Conservation (phyloP, 2,113 vertebrate genomes). For the Pavo muticus region DNA sequence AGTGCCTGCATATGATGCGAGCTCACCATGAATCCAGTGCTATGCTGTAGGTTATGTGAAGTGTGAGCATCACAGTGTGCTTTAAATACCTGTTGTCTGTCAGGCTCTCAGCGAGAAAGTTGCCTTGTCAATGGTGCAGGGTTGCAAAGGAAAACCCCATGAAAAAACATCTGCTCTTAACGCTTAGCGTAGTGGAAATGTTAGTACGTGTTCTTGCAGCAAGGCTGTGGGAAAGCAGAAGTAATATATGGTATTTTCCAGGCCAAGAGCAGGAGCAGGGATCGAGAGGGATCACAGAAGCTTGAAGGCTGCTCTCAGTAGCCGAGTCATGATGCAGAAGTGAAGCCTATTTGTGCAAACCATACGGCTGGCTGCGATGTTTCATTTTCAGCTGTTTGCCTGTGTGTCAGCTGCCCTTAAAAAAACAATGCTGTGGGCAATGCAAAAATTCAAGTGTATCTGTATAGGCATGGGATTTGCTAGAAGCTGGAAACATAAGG, state of each 20-base stretch:
- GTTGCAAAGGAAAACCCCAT: not conserved
- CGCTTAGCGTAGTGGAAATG: accelerated
- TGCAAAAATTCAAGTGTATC: not conserved
- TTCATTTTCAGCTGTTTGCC: not conserved
- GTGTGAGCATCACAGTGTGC: not conserved
- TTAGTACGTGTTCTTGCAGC: not conserved
- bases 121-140: too few species aligned
- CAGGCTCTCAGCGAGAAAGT: not conserved
- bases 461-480: not conserved
- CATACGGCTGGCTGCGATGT: not conserved
- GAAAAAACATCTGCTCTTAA: not conserved
- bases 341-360: not conserved
- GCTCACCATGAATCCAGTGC: not conserved
- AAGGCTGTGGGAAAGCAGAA: not conserved
- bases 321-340: not conserved
- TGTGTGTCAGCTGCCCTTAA: not conserved
- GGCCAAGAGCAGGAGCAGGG: not conserved
- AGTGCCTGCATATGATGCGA: not conserved
- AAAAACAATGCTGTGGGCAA: not conserved
- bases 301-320: not conserved
- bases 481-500: not conserved
- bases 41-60: accelerated
- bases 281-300: not conserved
- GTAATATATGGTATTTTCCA: accelerated
- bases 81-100: not conserved